Percentiles rank a stretch among this genome's conserved stretches.
Conservation (phyloP, 2,113 vertebrate genomes). For the Melozone crissalis region DNA sequence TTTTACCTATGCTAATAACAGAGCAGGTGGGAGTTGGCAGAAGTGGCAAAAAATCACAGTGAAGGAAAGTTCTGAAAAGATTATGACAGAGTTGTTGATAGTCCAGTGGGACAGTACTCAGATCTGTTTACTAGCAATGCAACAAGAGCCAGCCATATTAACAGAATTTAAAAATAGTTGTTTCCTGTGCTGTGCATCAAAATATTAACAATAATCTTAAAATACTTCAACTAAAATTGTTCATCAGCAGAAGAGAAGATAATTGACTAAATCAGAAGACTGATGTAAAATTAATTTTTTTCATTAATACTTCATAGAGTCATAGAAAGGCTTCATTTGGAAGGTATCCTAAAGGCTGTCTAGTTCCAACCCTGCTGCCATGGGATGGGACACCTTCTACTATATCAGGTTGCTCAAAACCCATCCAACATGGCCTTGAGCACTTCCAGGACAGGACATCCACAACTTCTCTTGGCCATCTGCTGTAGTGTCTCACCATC, state of each 20-base stretch:
- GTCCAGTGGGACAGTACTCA: not conserved
- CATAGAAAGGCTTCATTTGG: not conserved
- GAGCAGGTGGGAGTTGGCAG: not conserved
- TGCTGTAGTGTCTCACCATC: not conserved
- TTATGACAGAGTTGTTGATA: accelerated
- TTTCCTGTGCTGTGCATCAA: not conserved
- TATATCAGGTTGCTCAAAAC: not conserved
- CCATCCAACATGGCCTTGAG: not conserved
- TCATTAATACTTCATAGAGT: not conserved
- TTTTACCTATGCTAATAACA: not conserved
- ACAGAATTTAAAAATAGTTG: not conserved
- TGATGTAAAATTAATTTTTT: not conserved
- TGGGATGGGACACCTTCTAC: not conserved
- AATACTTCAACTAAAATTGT: not conserved
- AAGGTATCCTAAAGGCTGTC: not conserved
- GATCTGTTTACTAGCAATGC: not conserved
- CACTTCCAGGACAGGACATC: not conserved
- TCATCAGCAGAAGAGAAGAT: not conserved
- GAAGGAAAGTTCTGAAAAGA: not conserved
- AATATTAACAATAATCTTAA: not conserved
- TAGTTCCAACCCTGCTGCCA: not conserved
- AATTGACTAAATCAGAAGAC: not conserved
- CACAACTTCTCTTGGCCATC: not conserved
- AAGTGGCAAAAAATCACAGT: not conserved
- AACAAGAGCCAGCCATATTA: not conserved